Conservation (phyloP, 2,888 invertebrate species). For the Neocrepidodera transversa region DNA sequence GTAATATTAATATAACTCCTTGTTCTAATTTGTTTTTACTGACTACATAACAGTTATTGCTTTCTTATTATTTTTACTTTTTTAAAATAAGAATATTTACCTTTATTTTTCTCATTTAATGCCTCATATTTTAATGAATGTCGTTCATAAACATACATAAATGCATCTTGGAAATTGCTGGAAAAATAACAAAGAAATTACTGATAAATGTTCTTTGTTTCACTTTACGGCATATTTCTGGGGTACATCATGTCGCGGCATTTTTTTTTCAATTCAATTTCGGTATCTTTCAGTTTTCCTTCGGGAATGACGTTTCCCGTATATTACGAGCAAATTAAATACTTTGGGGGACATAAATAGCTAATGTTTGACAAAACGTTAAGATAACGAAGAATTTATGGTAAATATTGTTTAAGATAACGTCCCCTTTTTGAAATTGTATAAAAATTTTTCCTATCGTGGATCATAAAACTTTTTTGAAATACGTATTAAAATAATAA, state of each 20-base stretch:
- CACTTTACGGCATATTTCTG: conserved; percentile 26
- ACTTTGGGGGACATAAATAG: not conserved
- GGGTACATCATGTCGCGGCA: not conserved
- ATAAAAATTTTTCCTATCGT: too few species aligned
- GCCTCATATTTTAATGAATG: too few species aligned
- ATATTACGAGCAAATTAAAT: not conserved
- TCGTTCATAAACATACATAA: conserved; percentile 44
- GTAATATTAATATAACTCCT: too few species aligned
- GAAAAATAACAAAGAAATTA: conserved; percentile 30
- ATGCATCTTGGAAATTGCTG: conserved; percentile 33
- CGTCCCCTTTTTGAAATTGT: too few species aligned
- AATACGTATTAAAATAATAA: too few species aligned
- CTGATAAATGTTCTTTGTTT: conserved; percentile 35
- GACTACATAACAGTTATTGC: too few species aligned
- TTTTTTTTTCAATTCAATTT: not conserved
- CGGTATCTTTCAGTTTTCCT: not conserved
- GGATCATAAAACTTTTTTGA: too few species aligned
- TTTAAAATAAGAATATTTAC: too few species aligned
- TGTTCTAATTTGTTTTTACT: too few species aligned
- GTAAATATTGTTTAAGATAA: not conserved
- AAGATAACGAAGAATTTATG: not conserved
- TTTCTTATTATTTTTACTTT: too few species aligned
- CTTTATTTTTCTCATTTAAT: too few species aligned
- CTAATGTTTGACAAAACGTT: not conserved
- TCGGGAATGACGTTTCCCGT: not conserved